Percentiles rank a stretch among this genome's conserved stretches.
phyloP scores from a whole-genome alignment of 1,140 invertebrate species.

The Meloidogyne hapla region DNA sequence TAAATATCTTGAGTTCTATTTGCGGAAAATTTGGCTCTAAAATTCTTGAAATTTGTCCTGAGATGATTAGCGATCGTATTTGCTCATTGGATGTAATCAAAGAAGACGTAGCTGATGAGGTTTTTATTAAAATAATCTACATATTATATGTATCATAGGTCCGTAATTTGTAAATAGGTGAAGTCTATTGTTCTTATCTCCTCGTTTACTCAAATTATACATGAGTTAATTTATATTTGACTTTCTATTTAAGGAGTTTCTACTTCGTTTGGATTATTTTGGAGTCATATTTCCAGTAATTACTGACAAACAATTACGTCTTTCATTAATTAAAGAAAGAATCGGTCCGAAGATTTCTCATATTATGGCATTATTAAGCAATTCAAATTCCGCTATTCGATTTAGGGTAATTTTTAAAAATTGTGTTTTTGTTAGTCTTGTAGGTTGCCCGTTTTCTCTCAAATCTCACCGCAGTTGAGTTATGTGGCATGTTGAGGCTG shows the following conservation, averaged over 20 bases:
- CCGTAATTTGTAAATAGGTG: too few relatives aligned
- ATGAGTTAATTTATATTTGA: too few relatives aligned
- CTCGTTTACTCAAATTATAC: too few relatives aligned
- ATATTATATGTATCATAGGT: not conserved
- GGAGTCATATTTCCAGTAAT: slow-evolving; percentile 31
- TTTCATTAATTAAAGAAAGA: not conserved
- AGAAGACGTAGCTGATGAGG: not conserved
- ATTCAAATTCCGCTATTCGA: slow-evolving; percentile 46
- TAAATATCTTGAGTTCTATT: slow-evolving; percentile 33
- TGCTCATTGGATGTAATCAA: not conserved
- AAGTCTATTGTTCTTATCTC: too few relatives aligned
- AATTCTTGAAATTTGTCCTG: slow-evolving; percentile 35
- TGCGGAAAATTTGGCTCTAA: slow-evolving; percentile 29
- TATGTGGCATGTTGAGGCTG: slow-evolving; percentile 39
- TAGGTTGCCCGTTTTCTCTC: slow-evolving; percentile 40
- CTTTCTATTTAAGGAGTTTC: slow-evolving; percentile 33
- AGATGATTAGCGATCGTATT: slow-evolving; percentile 26
- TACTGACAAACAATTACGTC: not conserved
- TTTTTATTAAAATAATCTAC: not conserved
- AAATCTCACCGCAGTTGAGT: slow-evolving; percentile 43
- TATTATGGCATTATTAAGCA: slow-evolving; percentile 24
- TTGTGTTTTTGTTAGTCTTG: not conserved
- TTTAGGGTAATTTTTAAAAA: slow-evolving; percentile 24
- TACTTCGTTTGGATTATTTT: slow-evolving; percentile 38
- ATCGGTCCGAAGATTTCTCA: not conserved